Conservation (phyloP, 2,797 vertebrate species). For the Chanos chanos region DNA sequence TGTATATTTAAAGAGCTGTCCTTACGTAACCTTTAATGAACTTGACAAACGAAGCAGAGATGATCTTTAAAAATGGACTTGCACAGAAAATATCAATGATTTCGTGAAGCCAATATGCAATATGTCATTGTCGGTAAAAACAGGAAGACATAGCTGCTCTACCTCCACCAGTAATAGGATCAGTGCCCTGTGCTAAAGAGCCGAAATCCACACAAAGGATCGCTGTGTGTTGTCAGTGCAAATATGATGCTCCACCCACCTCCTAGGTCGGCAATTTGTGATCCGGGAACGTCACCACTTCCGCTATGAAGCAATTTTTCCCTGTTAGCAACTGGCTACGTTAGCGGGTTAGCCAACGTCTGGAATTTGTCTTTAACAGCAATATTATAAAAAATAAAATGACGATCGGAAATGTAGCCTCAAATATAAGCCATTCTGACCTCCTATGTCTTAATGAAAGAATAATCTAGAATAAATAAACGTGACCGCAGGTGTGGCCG, state of each 20-base stretch:
- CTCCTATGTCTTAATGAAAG: neutral
- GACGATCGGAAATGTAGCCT: neutral
- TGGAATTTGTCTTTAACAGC: neutral
- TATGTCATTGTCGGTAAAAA: no score
- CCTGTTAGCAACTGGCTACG: constrained; percentile 22
- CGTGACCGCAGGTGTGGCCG: neutral
- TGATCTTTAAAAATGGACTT: neutral
- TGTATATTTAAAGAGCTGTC: no score
- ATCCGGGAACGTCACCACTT: constrained; percentile 34
- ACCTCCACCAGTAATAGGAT: no score
- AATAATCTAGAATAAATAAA: neutral
- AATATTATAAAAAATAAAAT: neutral
- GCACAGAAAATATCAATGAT: no score
- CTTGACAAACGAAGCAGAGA: no score
- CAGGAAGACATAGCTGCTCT: no score
- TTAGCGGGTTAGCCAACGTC: constrained; percentile 29
- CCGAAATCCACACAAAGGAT: neutral
- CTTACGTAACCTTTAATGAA: no score
- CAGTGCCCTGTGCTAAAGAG: no score
- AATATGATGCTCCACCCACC: constrained; percentile 43
- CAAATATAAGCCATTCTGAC: constrained; percentile 24
- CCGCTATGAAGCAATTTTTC: constrained; percentile 20
- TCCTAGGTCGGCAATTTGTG: constrained; percentile 17
- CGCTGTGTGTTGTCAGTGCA: neutral
- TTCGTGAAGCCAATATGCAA: no score